These are phyloP conservation scores for Laupala kohalensis DNA, from an alignment of 1,140 invertebrate species.

Conservation along the genomic window DNA sequence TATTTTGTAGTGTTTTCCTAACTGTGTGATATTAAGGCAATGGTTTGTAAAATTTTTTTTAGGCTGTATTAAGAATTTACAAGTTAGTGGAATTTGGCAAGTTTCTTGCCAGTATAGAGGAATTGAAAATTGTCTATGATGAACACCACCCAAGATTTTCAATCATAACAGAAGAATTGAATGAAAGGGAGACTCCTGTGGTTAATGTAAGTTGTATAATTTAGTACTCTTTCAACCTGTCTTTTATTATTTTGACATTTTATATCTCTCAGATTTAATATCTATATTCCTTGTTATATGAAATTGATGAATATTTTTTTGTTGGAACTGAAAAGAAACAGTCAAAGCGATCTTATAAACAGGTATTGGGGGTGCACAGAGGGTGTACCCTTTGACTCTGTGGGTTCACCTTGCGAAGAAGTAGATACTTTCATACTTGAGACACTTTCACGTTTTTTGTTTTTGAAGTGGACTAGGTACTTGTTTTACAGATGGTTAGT, in stretches of 20 bases:
- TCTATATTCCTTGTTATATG: too few relatives aligned
- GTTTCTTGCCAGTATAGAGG: slow-evolving; percentile 45
- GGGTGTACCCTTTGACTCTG: too few relatives aligned
- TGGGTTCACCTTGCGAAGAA: too few relatives aligned
- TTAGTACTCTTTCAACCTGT: not conserved
- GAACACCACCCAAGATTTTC: slow-evolving; percentile 27
- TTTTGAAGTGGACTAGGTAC: too few relatives aligned
- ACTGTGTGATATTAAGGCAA: not conserved
- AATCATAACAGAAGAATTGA: not conserved
- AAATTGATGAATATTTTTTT: too few relatives aligned
- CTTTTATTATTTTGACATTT: not conserved
- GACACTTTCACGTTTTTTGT: too few relatives aligned
- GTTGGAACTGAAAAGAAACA: too few relatives aligned
- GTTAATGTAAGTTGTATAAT: slow-evolving; percentile 1
- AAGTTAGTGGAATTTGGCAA: slow-evolving; percentile 62
- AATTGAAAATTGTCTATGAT: slow-evolving; percentile 41
- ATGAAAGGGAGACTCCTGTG: not conserved
- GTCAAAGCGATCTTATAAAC: too few relatives aligned
- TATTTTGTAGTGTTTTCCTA: not conserved
- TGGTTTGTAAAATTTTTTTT: not conserved
- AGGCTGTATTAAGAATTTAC: slow-evolving; percentile 44
- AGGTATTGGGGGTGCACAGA: too few relatives aligned
- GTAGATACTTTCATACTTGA: too few relatives aligned
- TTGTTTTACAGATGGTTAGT: too few relatives aligned
- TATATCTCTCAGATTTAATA: too few relatives aligned